Evolutionary conservation across 2,888 invertebrate genomes (phyloP).

Genomic region (Neocrepidodera transversa): DNA sequence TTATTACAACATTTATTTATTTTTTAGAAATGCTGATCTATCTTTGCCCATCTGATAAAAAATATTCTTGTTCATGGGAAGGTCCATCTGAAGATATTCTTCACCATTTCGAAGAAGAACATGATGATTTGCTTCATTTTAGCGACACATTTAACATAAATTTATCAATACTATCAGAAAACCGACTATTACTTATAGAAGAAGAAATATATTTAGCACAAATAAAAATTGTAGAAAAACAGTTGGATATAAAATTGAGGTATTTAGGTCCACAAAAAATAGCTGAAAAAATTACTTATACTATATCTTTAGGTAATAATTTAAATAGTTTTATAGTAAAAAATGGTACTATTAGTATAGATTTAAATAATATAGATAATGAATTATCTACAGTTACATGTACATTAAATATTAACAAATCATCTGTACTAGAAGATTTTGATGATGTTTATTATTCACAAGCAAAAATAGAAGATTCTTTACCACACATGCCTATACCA

Average conservation of each 20-base stretch:
- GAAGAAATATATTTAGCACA: slow-evolving; percentile 51
- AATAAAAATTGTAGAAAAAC: slow-evolving; percentile 32
- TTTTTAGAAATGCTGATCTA: slow-evolving; percentile 42
- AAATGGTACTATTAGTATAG: slow-evolving; percentile 32
- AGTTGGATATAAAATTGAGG: slow-evolving; percentile 44
- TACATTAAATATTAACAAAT: slow-evolving; percentile 34
- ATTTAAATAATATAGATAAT: slow-evolving; percentile 31
- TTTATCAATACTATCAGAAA: slow-evolving; percentile 45
- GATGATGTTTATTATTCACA: slow-evolving; percentile 26
- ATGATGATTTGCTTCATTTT: slow-evolving; percentile 46
- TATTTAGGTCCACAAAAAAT: slow-evolving; percentile 45
- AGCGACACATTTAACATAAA: slow-evolving; percentile 44
- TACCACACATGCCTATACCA: slow-evolving; percentile 21
- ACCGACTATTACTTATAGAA: slow-evolving; percentile 45
- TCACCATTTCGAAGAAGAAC: slow-evolving; percentile 50
- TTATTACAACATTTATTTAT: too few relatives aligned
- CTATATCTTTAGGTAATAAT: slow-evolving; percentile 34
- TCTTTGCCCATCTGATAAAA: slow-evolving; percentile 50
- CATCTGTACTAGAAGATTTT: slow-evolving; percentile 10
- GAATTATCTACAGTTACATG: slow-evolving; percentile 23
- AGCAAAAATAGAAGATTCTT: neutral
- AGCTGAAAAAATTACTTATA: slow-evolving; percentile 46
- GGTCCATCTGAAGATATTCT: slow-evolving; percentile 48
- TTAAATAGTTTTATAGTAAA: slow-evolving; percentile 25
- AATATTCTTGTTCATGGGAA: slow-evolving; percentile 51